Evolutionary conservation across 2,113 vertebrate genomes (phyloP).

Genomic region (Picathartes gymnocephalus): DNA sequence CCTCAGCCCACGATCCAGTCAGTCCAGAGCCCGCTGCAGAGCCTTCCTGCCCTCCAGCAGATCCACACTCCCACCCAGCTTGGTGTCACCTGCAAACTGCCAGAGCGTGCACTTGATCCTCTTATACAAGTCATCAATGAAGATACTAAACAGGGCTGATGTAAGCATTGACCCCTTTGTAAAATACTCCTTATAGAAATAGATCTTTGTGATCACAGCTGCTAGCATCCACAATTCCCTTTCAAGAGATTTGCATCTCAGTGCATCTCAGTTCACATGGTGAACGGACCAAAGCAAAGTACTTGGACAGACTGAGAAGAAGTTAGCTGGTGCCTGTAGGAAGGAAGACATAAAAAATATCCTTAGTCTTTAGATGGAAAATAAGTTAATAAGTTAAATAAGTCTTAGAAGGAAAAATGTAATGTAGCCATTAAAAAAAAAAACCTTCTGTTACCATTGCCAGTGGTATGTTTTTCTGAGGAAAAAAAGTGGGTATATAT

Average conservation of each 20-base stretch:
- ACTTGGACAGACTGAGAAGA: not conserved
- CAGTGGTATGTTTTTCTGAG: not conserved
- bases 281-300: not conserved
- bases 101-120: not conserved
- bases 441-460: not conserved
- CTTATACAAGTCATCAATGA: too few relatives aligned
- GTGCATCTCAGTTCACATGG: accelerated
- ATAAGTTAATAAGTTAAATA: not conserved
- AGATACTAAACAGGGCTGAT: not conserved
- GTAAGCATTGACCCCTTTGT: accelerated
- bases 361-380: not conserved
- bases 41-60: not conserved
- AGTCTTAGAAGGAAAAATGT: not conserved
- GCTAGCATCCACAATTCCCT: not conserved
- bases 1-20: not conserved
- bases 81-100: not conserved
- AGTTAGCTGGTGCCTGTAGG: not conserved
- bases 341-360: not conserved
- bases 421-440: not conserved
- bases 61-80: not conserved
- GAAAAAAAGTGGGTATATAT: not conserved
- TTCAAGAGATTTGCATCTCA: not conserved
- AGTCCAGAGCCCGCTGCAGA: not conserved
- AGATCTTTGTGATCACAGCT: not conserved
- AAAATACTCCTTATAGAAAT: not conserved